Conservation (phyloP, 2,888 invertebrate species). For the Eurois occulta region DNA sequence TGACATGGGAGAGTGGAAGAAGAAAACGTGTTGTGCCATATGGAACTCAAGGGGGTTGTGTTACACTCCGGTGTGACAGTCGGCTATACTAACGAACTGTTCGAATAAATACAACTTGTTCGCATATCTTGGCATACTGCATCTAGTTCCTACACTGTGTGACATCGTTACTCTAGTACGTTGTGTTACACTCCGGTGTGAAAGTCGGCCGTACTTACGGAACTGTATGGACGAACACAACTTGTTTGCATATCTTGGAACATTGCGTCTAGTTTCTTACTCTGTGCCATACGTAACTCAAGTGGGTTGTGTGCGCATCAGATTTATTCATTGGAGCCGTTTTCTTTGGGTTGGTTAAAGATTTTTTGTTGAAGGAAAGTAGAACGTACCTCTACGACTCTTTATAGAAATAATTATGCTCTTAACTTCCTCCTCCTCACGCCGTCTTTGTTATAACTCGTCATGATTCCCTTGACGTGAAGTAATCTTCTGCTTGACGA, state of each 20-base stretch:
- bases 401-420: not conserved
- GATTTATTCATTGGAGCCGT: constrained; percentile 41
- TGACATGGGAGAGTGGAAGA: not conserved
- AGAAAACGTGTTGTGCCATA: not conserved
- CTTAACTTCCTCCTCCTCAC: not conserved
- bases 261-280: constrained; percentile 59
- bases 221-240: constrained; percentile 65
- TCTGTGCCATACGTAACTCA: constrained; percentile 54
- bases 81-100: not conserved
- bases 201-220: constrained; percentile 56
- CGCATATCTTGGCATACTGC: too few relatives aligned
- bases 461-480: not conserved
- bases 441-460: not conserved
- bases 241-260: constrained; percentile 69
- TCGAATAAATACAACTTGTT: not conserved
- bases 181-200: constrained; percentile 46
- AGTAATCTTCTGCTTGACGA: not conserved
- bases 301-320: constrained; percentile 25
- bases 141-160: not conserved
- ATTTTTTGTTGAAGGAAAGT: not conserved
- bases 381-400: not conserved
- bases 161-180: not conserved
- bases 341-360: not conserved
- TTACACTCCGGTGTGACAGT: not conserved
- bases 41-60: too few relatives aligned